Percentiles rank a stretch among this genome's conserved stretches.
Evolutionary conservation across 2,113 vertebrate genomes (phyloP).

Genomic region (Dipodomys spectabilis): DNA sequence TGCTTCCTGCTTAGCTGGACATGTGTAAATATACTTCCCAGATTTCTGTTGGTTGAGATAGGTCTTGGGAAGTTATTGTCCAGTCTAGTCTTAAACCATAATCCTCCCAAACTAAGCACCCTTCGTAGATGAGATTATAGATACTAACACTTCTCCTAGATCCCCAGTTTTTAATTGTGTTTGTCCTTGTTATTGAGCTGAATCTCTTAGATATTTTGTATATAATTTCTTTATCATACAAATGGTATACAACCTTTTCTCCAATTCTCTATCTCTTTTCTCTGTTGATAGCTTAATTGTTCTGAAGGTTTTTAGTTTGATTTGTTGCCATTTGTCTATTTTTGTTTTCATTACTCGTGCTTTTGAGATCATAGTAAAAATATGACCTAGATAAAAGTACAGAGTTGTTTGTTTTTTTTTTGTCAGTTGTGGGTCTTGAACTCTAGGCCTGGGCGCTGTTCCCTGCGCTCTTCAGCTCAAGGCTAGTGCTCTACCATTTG

Average conservation of each 20-base stretch:
- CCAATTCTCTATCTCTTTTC: background rate
- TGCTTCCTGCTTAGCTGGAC: too few relatives aligned
- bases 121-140: too few relatives aligned
- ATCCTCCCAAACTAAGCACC: too few relatives aligned
- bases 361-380: background rate
- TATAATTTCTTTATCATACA: background rate
- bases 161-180: background rate
- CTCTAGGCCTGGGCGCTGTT: too few relatives aligned
- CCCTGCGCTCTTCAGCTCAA: too few relatives aligned
- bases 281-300: background rate
- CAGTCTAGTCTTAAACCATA: too few relatives aligned
- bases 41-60: too few relatives aligned
- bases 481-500: too few relatives aligned
- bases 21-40: too few relatives aligned
- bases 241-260: background rate
- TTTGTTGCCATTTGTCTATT: background rate
- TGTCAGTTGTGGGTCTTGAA: too few relatives aligned
- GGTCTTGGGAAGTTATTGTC: too few relatives aligned
- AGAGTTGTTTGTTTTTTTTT: background rate
- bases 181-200: background rate
- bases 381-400: background rate
- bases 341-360: background rate
- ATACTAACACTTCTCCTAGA: too few relatives aligned
- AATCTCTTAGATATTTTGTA: background rate
- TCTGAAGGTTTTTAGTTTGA: background rate